Percentiles rank a stretch among this genome's conserved stretches.
These are phyloP conservation scores for Panzeria rudis DNA, from an alignment of 2,888 invertebrate species.

Conservation along the genomic window DNA sequence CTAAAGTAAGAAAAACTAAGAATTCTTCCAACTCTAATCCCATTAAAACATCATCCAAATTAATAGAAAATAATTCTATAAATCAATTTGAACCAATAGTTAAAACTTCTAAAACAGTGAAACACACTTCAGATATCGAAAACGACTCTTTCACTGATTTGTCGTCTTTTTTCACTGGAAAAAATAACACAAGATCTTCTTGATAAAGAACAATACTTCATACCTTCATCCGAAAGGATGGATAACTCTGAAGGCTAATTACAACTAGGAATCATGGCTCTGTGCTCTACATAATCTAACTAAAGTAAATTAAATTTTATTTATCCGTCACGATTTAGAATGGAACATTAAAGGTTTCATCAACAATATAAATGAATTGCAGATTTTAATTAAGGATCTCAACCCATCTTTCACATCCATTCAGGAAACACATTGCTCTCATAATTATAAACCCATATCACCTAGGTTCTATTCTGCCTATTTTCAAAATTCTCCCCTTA, in stretches of 20 bases:
- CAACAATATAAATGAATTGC: conserved; percentile 39
- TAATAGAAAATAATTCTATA: too few species aligned
- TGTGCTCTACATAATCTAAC: conserved; percentile 22
- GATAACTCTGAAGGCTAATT: conserved; percentile 14
- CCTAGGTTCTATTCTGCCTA: conserved; percentile 30
- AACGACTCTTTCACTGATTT: neutral
- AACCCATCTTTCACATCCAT: conserved; percentile 37
- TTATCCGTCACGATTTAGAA: conserved; percentile 2
- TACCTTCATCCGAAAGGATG: conserved; percentile 2
- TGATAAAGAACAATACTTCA: neutral
- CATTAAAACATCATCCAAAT: too few species aligned
- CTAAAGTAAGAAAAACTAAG: too few species aligned
- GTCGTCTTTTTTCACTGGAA: neutral
- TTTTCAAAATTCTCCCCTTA: conserved; percentile 4
- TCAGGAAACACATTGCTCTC: conserved; percentile 35
- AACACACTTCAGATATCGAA: too few species aligned
- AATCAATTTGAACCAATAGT: too few species aligned
- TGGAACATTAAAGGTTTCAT: conserved; percentile 49
- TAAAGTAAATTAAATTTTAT: conserved; percentile 22
- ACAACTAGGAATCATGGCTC: neutral
- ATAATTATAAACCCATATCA: conserved; percentile 27
- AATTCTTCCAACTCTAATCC: too few species aligned
- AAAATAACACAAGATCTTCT: neutral
- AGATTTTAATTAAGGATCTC: conserved; percentile 30
- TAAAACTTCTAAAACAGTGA: too few species aligned